phyloP scores from a whole-genome alignment of 2,113 vertebrate species.

The Ascaphus truei region DNA sequence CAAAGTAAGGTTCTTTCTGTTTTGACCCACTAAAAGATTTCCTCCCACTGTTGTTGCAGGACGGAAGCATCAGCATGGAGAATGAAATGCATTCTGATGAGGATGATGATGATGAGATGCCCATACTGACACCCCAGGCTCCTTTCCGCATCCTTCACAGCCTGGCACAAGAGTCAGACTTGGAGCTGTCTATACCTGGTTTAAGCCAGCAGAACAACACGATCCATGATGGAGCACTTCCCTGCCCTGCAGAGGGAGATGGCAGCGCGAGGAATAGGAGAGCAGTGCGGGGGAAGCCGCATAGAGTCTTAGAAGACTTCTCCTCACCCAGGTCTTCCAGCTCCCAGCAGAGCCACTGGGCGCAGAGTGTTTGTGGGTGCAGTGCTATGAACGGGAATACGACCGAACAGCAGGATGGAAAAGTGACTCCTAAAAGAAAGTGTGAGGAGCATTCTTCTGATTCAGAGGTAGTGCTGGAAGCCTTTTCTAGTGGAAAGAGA shows the following conservation, averaged over 20 bases:
- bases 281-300: background rate
- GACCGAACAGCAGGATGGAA: background rate
- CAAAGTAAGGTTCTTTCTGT: background rate
- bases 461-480: background rate
- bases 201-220: conserved; percentile 23
- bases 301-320: background rate
- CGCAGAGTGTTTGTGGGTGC: background rate
- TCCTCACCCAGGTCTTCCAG: background rate
- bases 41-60: conserved; percentile 41
- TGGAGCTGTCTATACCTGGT: conserved; percentile 46
- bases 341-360: background rate
- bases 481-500: conserved; percentile 28
- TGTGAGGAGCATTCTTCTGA: conserved; percentile 37
- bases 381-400: background rate
- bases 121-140: conserved; percentile 52
- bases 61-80: conserved; percentile 14
- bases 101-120: conserved; percentile 53
- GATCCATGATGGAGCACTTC: background rate
- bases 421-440: conserved; percentile 50
- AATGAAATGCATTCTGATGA: too few species aligned
- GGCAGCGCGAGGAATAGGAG: background rate
- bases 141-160: conserved; percentile 31
- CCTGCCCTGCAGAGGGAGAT: background rate
- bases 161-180: conserved; percentile 28
- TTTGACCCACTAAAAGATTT: background rate